Base-by-base conservation (phyloP, 2,797 vertebrate species). In the Carcharodon carcharias region DNA sequence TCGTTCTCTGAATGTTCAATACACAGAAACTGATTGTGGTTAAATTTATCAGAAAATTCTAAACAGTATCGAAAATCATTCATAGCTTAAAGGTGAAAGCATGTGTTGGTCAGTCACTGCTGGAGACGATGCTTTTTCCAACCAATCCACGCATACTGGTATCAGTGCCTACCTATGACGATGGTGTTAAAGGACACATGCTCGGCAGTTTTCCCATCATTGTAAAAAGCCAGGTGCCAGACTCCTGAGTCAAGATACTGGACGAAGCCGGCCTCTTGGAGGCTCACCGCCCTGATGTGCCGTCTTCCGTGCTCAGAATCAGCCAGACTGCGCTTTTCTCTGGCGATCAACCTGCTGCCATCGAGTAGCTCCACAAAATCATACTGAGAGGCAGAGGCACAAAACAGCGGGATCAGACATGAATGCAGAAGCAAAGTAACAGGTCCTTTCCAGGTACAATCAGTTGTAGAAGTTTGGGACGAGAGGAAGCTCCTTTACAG, bases 161-260 rank as follows among this genome's bases (percentile, higher is more conserved):
- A 1, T 67, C 65, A 69, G 58, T 71, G 77, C 99, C 98, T 98
- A 99, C 99, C 99, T 98, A 99, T 99, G 96, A 99, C 97, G 96
- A 99, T 99, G 97, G 99, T 99, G 98, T 99, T 99, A 96, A 99
- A 99, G 96, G 99, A 99, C 97, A 99, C 99, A 0, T 98, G 97
- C 97, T 99, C 99, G 6, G 98, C 71, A 56, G 97, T 98, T 91
- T 98, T 98, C 54, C 99, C 99, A 21, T 99, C 99, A 0, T 99
- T 99, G 97, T 99, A 99, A 97, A 99, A 99, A 31, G 99, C 99
- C 97, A 99, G 97, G 97, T 99, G 99, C 99, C 99, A 99, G 97
- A 99, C 99, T 23, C 99, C 99, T 0, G 98, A 98, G 97, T 99
- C 99, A 97, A 99, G 97, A 97, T 99, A 99, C 98, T 99, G 99